Evolutionary conservation across 2,113 vertebrate genomes (phyloP), one percentile per base, ranked within the genome.

Genomic region (Saccopteryx leptura): DNA sequence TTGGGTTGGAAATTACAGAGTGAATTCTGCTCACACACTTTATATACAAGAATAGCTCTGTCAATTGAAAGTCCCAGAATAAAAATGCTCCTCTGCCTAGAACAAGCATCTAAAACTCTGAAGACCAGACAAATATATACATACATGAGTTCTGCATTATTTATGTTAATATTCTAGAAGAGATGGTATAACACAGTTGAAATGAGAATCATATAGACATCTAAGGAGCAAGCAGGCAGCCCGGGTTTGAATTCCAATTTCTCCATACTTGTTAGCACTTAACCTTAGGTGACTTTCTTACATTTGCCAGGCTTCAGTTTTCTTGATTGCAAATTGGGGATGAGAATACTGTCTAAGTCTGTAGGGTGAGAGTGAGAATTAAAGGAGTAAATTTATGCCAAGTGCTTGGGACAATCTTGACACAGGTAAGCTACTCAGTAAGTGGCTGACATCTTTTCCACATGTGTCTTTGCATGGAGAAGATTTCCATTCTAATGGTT

Each of bases 41-140:
- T 89, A 46, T 33, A 54, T n/a, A 18, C 4, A 74, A 78, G 28
- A 66, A 58, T 5, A 83, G 7, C 13, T 94, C 15, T 88, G 58
- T 74, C 31, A 79, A 39, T 80, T 80, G 46, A 18, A 2, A 33
- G 9, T 31, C 2, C 1, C 26, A 48, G 54, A 85, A 83, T 28
- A 65, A 89, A 96, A 68, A 19, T 31, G 2, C 52, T 87, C 80
- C 54, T 92, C 56, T 96, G 39, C 7, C 48, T 56, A 78, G 21
- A 28, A 52, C 24, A 81, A 94, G 13, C 2, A 52, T 19, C 63
- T 91, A 83, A 82, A 93, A 74, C 11, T 54, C 33, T 80, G 69
- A 79, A 89, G 79, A 86, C 89, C 2, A 13, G 65, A 46, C 17
- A 79, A 39, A 72, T 46, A 58, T 10, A 65, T 15, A 89, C 3